Percentiles rank a stretch among this genome's conserved stretches.
phyloP scores from a whole-genome alignment of 2,113 vertebrate genomes.

The Pica pica region DNA sequence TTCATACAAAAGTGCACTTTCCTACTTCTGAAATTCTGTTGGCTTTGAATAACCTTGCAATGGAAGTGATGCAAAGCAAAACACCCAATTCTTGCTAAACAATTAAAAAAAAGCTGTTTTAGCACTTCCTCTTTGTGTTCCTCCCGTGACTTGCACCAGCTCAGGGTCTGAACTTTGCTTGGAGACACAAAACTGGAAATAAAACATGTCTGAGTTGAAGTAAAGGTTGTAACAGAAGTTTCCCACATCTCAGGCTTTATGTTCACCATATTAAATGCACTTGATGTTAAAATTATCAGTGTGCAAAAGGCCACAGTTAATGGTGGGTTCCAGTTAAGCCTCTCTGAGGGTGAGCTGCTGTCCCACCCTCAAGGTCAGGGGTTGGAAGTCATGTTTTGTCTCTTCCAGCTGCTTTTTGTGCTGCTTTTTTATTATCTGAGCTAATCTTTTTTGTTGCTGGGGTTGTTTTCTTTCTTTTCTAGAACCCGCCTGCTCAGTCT shows the following conservation, averaged over 20 bases:
- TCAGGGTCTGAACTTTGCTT: background rate
- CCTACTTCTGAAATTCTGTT: background rate
- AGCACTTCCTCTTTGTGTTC: background rate
- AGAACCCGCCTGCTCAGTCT: background rate
- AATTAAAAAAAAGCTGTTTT: background rate
- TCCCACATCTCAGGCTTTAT: background rate
- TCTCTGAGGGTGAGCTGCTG: background rate
- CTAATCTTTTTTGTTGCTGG: background rate
- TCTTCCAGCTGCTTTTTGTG: background rate
- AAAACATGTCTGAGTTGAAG: background rate
- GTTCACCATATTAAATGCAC: background rate
- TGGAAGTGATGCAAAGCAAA: background rate
- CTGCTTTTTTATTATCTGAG: background rate
- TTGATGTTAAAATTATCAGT: background rate
- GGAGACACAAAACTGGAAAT: background rate
- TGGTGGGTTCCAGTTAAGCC: background rate
- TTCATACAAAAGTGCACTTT: background rate
- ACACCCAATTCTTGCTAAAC: background rate
- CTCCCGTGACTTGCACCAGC: background rate
- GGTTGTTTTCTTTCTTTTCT: background rate
- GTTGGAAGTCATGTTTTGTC: background rate
- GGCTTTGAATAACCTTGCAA: background rate
- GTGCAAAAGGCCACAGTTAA: background rate
- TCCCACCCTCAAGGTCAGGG: background rate
- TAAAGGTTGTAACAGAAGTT: background rate